Conservation (phyloP, 2,113 vertebrate species). For the Engystomops pustulosus region DNA sequence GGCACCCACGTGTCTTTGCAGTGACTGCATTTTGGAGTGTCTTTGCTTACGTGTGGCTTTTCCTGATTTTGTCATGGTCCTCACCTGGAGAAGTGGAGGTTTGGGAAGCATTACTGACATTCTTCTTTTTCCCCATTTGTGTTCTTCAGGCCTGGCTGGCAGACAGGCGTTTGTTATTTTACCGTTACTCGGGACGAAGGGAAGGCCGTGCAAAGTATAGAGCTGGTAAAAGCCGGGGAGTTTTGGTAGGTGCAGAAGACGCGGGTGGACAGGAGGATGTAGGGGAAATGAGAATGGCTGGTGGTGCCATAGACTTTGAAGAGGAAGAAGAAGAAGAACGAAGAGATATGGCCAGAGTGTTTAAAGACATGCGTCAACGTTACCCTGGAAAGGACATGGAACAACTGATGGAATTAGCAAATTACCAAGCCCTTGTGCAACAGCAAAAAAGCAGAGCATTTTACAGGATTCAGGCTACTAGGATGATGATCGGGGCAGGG, state of each 20-base stretch:
- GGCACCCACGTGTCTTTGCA: slow-evolving; percentile 83
- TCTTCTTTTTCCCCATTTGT: slow-evolving; percentile 82
- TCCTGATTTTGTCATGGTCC: slow-evolving; percentile 81
- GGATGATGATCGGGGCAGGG: slow-evolving; percentile 86
- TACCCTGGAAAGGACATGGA: slow-evolving; percentile 85
- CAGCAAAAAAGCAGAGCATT: slow-evolving; percentile 86
- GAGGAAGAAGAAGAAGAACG: slow-evolving; percentile 76
- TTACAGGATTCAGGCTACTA: slow-evolving; percentile 85
- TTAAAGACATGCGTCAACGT: slow-evolving; percentile 81
- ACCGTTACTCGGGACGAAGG: slow-evolving; percentile 80
- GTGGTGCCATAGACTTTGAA: slow-evolving; percentile 73
- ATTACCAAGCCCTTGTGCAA: slow-evolving; percentile 82
- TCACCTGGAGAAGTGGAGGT: slow-evolving; percentile 79
- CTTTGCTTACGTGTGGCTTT: slow-evolving; percentile 86
- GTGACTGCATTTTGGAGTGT: slow-evolving; percentile 83
- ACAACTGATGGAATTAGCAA: slow-evolving; percentile 85
- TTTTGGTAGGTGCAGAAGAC: slow-evolving; percentile 82
- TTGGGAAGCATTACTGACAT: slow-evolving; percentile 84
- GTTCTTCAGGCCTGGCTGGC: slow-evolving; percentile 85
- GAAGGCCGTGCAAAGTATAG: slow-evolving; percentile 71
- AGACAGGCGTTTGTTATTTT: slow-evolving; percentile 82
- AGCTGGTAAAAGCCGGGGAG: slow-evolving; percentile 76
- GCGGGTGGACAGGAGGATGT: slow-evolving; percentile 79
- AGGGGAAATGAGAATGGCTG: slow-evolving; percentile 81
- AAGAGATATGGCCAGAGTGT: slow-evolving; percentile 80